These are phyloP conservation scores for Diachasma alloeum DNA, from an alignment of 1,140 invertebrate genomes.

Conservation along the genomic window DNA sequence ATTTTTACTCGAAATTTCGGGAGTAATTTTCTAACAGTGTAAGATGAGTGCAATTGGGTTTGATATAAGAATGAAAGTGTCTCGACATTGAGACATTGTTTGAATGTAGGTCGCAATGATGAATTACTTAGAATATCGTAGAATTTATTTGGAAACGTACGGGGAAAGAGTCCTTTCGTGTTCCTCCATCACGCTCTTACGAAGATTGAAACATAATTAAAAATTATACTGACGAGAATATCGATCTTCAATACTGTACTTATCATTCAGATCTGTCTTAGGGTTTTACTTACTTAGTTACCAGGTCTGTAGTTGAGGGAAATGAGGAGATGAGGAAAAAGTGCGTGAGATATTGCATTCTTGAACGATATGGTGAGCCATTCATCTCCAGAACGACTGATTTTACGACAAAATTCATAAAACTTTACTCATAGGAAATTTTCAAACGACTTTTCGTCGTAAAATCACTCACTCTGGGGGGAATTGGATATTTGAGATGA, in stretches of 20 bases:
- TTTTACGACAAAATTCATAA: too few relatives aligned
- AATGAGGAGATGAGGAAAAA: not conserved
- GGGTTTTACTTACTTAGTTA: not conserved
- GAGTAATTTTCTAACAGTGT: too few relatives aligned
- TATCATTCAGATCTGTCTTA: conserved; percentile 11
- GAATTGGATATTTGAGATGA: too few relatives aligned
- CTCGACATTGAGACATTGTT: conserved; percentile 6
- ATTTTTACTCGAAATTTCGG: too few relatives aligned
- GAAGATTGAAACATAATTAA: not conserved
- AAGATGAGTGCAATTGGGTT: not conserved
- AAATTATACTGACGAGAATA: not conserved
- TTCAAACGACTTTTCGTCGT: too few relatives aligned
- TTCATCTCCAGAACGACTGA: too few relatives aligned
- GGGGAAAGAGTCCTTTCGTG: conserved; percentile 47
- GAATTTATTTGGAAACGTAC: conserved; percentile 30
- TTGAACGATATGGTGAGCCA: too few relatives aligned
- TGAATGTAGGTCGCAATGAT: conserved; percentile 1
- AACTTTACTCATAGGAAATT: too few relatives aligned
- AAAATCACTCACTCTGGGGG: too few relatives aligned
- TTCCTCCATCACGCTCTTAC: conserved; percentile 30
- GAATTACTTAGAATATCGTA: conserved; percentile 6
- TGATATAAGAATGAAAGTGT: not conserved
- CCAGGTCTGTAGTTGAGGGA: not conserved
- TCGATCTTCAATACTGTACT: conserved; percentile 21
- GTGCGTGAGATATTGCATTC: not conserved